These are phyloP conservation scores for Proales similis DNA, from an alignment of 1,140 invertebrate genomes.

Conservation along the genomic window DNA sequence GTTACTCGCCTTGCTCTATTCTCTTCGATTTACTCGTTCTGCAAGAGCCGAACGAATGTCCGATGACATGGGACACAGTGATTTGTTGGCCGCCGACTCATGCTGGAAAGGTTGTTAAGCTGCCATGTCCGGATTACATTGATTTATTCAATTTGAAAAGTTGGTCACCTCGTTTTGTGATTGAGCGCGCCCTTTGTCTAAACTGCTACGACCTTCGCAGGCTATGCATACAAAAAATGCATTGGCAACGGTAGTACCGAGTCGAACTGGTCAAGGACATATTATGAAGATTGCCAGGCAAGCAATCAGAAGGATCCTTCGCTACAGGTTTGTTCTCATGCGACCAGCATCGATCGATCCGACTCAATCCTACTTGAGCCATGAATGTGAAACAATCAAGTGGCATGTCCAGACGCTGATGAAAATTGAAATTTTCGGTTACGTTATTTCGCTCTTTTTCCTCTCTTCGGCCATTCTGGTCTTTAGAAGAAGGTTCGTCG, in stretches of 20 bases:
- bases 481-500: slow-evolving; percentile 3
- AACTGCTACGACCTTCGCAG: neutral
- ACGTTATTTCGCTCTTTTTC: slow-evolving; percentile 25
- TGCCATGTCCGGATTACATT: slow-evolving; percentile 33
- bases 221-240: slow-evolving; percentile 26
- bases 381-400: slow-evolving; percentile 3
- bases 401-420: slow-evolving; percentile 17
- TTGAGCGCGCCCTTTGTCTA: neutral
- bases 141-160: slow-evolving; percentile 29
- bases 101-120: slow-evolving; percentile 2
- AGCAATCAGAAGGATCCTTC: too few species aligned
- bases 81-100: slow-evolving; percentile 15
- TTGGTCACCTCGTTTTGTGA: neutral
- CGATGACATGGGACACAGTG: slow-evolving; percentile 23
- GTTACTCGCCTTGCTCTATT: too few species aligned
- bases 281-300: too few species aligned
- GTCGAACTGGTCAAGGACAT: slow-evolving; percentile 15
- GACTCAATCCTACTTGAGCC: neutral
- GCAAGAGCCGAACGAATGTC: slow-evolving; percentile 11
- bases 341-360: neutral
- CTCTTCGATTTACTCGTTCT: neutral
- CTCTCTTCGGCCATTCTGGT: slow-evolving; percentile 7
- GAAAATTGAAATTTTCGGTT: slow-evolving; percentile 23
- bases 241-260: neutral
- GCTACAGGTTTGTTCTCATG: slow-evolving; percentile 19